Evolutionary conservation across 2,113 vertebrate species (phyloP).

Genomic region (Cyanocitta stelleri): DNA sequence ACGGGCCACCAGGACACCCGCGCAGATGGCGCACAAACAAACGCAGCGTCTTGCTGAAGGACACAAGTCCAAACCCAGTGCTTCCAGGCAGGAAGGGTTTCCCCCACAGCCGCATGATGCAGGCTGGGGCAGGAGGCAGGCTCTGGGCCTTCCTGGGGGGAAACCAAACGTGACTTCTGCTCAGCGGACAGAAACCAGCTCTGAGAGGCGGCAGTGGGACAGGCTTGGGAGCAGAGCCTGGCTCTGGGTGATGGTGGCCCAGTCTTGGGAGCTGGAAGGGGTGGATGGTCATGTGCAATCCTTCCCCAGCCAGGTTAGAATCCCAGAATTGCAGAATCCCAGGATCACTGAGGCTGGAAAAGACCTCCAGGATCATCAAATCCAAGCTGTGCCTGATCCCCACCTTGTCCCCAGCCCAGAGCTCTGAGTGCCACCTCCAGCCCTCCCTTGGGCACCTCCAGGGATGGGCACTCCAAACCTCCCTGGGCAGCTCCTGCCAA

Average conservation of each 20-base stretch:
- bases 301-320: background rate
- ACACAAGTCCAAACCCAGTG: background rate
- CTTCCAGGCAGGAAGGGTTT: background rate
- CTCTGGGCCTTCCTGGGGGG: background rate
- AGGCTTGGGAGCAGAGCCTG: background rate
- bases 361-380: background rate
- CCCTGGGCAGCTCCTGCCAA: background rate
- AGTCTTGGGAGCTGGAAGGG: fast-evolving
- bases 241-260: background rate
- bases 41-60: background rate
- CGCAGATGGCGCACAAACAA: background rate
- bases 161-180: background rate
- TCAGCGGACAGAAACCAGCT: background rate
- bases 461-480: background rate
- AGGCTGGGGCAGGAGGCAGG: background rate
- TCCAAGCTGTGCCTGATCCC: fast-evolving
- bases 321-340: background rate
- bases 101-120: background rate
- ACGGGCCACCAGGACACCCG: background rate
- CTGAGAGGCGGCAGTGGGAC: background rate
- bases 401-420: background rate
- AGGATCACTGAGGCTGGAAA: background rate
- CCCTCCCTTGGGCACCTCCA: background rate
- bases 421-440: background rate
- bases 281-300: fast-evolving